These are phyloP conservation scores for Campylorhamphus procurvoides DNA, from an alignment of 2,113 vertebrate genomes.

Conservation along the genomic window DNA sequence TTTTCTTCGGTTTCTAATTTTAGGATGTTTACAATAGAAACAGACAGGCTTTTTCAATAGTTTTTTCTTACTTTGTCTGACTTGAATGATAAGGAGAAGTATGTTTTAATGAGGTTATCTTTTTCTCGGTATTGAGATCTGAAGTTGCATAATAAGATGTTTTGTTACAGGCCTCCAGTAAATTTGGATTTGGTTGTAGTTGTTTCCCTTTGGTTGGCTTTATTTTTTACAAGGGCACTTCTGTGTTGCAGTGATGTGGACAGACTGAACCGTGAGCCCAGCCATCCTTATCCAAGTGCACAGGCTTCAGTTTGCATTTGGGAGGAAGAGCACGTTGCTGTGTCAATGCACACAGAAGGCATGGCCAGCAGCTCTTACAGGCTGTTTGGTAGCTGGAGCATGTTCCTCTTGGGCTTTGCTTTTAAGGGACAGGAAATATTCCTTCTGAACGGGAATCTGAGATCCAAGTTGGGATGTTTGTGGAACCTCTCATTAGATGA, in stretches of 20 bases:
- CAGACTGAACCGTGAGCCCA: background rate
- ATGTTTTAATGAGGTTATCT: background rate
- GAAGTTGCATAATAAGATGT: background rate
- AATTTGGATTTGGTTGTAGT: background rate
- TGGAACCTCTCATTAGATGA: background rate
- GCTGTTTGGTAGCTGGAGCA: background rate
- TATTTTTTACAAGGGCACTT: background rate
- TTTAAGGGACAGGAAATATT: background rate
- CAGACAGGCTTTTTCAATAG: background rate
- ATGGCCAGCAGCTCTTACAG: background rate
- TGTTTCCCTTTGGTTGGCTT: background rate
- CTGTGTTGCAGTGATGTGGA: background rate
- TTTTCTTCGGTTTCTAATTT: background rate
- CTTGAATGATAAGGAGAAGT: background rate
- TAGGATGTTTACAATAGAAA: background rate
- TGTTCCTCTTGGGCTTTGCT: background rate
- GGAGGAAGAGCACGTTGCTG: background rate
- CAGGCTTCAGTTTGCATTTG: background rate
- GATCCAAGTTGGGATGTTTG: background rate
- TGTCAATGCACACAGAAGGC: accelerated
- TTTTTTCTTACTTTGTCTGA: background rate
- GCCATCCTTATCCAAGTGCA: background rate
- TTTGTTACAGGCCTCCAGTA: background rate
- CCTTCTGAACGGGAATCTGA: background rate
- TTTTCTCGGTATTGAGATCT: background rate